Base-by-base conservation (phyloP, 2,797 vertebrate genomes). In the Darevskia mixta region DNA sequence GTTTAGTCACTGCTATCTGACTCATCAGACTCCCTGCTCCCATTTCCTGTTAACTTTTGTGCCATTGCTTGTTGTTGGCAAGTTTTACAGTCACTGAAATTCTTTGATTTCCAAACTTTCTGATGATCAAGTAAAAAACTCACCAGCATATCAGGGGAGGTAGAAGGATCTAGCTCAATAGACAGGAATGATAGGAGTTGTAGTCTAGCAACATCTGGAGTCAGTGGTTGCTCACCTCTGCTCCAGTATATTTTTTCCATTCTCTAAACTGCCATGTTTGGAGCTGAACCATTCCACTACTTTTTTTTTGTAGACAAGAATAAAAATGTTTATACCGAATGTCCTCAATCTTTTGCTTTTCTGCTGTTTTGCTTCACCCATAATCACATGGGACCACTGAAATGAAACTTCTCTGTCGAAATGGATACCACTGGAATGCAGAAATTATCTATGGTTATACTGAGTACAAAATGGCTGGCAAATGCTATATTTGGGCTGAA, bases 341-440 rank as follows among this genome's bases (percentile, higher is more conserved):
- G 89, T 72, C 7, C 82, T 89, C 86, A 86, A 84, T 94, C 89
- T 82, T 89, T 89, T 91, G 17, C 79, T 83, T 20, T 81, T 86
- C 93, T 93, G 82, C 88, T 77, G 4, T 86, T 88, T 92, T 92
- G 15, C 87, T 88, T 94, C 76, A 79, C 73, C 88, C 80, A 91
- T 87, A 93, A 86, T 45, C 86, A 86, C 86, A 86, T 85, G 91
- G 93, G 78, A 94, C 93, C 86, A 90, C 87, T 93, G 84, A 92
- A 93, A 91, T 90, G 85, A 95, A 94, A 89, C 81, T 92, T 67
- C 91, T 25, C 35, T 92, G 43, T 88, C 91, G 91, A 96, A 93
- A 91, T 61, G 79, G 77, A 80, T 78, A 86, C 13, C 66, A 85
- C 67, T 76, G 7, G 94, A 92, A 96, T 87, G 90, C 23, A 94